A percentile compares a stretch with the other conserved stretches of the same genome.
Conservation (phyloP, 2,888 invertebrate species). For the Gisinianus flammeolus region DNA sequence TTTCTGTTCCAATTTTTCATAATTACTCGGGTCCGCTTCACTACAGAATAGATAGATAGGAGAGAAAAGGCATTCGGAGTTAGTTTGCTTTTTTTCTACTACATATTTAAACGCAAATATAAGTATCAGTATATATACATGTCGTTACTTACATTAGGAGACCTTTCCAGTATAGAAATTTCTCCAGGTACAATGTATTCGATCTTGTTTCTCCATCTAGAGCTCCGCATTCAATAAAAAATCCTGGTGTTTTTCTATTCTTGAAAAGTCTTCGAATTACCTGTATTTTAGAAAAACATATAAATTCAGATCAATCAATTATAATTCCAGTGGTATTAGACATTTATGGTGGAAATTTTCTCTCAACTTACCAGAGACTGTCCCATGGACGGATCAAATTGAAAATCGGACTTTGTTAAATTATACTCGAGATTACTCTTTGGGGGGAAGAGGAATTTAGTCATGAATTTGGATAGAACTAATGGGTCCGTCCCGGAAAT, state of each 20-base stretch:
- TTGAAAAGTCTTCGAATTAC: slow-evolving; percentile 61
- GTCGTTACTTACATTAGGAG: no score
- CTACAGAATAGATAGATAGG: no score
- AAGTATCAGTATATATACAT: no score
- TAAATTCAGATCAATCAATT: no score
- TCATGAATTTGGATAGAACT: slow-evolving; percentile 45
- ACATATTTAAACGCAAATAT: no score
- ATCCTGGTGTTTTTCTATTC: slow-evolving; percentile 62
- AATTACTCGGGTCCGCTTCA: slow-evolving; percentile 66
- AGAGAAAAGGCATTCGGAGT: no score
- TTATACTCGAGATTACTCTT: slow-evolving; percentile 41
- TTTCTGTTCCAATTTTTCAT: slow-evolving; percentile 62
- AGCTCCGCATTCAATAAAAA: slow-evolving; percentile 67
- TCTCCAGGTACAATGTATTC: slow-evolving; percentile 66
- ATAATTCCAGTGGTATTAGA: no score
- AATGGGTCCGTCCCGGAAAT: slow-evolving; percentile 41
- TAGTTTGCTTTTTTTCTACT: no score
- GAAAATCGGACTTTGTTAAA: slow-evolving; percentile 37
- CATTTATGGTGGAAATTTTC: no score
- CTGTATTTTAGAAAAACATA: no score
- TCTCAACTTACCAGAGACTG: no score
- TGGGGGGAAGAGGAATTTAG: slow-evolving; percentile 41
- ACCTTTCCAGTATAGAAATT: slow-evolving; percentile 64
- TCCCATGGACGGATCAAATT: slow-evolving; percentile 62
- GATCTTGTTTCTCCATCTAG: slow-evolving; percentile 67